Evolutionary conservation across 2,888 invertebrate species (phyloP).

Genomic region (Sarcophaga rosellei): DNA sequence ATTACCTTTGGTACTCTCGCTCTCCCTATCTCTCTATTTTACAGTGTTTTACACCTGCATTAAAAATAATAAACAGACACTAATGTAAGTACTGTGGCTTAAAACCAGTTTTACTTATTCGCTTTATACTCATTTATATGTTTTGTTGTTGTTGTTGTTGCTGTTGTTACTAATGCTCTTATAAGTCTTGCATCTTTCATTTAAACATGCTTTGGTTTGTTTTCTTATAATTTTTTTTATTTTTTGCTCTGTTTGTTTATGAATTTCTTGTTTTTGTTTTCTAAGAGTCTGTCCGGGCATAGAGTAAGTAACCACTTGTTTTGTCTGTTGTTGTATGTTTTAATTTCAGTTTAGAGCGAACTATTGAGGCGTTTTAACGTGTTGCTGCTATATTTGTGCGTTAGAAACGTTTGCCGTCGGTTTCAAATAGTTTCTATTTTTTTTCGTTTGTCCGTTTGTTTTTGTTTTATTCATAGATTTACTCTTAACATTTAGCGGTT

Average conservation of each 20-base stretch:
- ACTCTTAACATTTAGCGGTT: conserved; percentile 23
- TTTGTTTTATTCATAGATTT: background rate
- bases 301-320: conserved; percentile 71
- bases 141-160: conserved; percentile 5
- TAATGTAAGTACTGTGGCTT: conserved; percentile 37
- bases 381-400: conserved; percentile 61
- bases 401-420: conserved; percentile 43
- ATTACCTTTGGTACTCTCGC: background rate
- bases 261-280: conserved; percentile 17
- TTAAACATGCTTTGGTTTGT: conserved; percentile 39
- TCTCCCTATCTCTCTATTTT: conserved; percentile 3
- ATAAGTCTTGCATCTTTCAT: conserved; percentile 42
- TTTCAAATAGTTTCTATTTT: conserved; percentile 4
- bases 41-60: conserved; percentile 65
- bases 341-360: conserved; percentile 74
- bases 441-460: background rate
- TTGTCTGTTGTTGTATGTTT: conserved; percentile 69
- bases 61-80: conserved; percentile 56
- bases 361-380: conserved; percentile 72
- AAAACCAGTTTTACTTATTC: conserved; percentile 51
- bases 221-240: background rate
- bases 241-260: conserved; percentile 3
- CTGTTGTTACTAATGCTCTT: conserved; percentile 1
- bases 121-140: background rate
- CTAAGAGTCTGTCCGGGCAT: conserved; percentile 65